Conservation (phyloP, 2,113 vertebrate genomes). For the Gobio gobio region DNA sequence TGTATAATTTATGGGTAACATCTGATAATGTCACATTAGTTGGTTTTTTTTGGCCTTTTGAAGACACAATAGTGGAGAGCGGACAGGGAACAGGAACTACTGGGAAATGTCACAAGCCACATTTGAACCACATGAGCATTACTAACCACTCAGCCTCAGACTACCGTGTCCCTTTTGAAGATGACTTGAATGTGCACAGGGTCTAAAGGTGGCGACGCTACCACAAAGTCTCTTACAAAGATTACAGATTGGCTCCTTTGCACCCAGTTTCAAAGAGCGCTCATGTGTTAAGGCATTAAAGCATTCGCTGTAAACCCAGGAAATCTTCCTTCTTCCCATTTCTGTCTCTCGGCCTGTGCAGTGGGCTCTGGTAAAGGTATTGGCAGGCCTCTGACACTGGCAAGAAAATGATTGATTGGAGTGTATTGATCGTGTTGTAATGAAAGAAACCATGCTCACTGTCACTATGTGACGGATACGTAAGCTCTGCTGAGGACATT, state of each 20-base stretch:
- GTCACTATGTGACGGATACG: conserved; percentile 32
- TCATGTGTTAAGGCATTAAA: conserved; percentile 18
- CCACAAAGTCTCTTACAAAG: conserved; percentile 29
- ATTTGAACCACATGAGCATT: neutral
- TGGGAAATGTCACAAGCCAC: neutral
- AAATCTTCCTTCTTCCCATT: neutral
- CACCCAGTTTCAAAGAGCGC: conserved; percentile 24
- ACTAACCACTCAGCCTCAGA: neutral
- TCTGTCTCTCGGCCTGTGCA: neutral
- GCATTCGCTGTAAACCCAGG: neutral
- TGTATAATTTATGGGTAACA: neutral
- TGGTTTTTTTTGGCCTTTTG: neutral
- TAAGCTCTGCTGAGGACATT: conserved; percentile 2
- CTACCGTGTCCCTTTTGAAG: neutral
- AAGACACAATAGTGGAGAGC: neutral
- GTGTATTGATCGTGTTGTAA: conserved; percentile 36
- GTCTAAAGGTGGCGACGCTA: neutral
- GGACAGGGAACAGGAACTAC: neutral
- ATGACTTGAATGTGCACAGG: neutral
- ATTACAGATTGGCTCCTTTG: conserved; percentile 23
- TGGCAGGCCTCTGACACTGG: conserved; percentile 23
- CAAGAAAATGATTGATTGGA: conserved; percentile 36
- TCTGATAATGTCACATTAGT: neutral
- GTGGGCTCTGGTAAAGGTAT: conserved; percentile 21
- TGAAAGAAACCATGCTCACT: conserved; percentile 31